Percentiles rank a stretch among this genome's conserved stretches.
These are phyloP conservation scores for Polylopha cassiicola DNA, from an alignment of 2,888 invertebrate genomes.

Conservation along the genomic window DNA sequence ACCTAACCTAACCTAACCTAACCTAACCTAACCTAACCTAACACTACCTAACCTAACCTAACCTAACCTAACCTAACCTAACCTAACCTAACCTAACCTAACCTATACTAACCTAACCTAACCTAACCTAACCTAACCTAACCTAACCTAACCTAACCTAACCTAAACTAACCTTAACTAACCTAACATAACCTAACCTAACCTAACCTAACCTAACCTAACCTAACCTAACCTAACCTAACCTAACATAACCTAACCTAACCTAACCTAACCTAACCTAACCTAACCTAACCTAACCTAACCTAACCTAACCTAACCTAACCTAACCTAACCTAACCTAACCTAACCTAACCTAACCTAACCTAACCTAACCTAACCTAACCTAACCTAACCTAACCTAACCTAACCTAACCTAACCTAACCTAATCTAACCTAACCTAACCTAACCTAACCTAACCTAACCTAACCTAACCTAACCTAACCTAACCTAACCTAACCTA, in stretches of 20 bases:
- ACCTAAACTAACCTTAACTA: constrained; percentile 10
- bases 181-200: constrained; percentile 8
- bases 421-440: no score
- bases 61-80: constrained; percentile 11
- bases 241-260: constrained; percentile 12
- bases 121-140: constrained; percentile 12
- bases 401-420: no score
- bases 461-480: no score
- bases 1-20: constrained; percentile 13
- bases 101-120: constrained; percentile 9
- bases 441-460: no score
- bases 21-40: constrained; percentile 13
- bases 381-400: constrained; percentile 12
- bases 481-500: no score
- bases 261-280: constrained; percentile 12
- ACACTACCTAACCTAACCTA: constrained; percentile 10
- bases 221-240: constrained; percentile 11
- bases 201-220: constrained; percentile 11
- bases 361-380: constrained; percentile 9
- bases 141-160: constrained; percentile 12
- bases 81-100: constrained; percentile 11
- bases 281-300: constrained; percentile 13
- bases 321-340: constrained; percentile 12
- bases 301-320: constrained; percentile 12
- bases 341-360: not conserved